Evolutionary conservation across 2,113 vertebrate genomes (phyloP).

Genomic region (Anoura caudifer): DNA sequence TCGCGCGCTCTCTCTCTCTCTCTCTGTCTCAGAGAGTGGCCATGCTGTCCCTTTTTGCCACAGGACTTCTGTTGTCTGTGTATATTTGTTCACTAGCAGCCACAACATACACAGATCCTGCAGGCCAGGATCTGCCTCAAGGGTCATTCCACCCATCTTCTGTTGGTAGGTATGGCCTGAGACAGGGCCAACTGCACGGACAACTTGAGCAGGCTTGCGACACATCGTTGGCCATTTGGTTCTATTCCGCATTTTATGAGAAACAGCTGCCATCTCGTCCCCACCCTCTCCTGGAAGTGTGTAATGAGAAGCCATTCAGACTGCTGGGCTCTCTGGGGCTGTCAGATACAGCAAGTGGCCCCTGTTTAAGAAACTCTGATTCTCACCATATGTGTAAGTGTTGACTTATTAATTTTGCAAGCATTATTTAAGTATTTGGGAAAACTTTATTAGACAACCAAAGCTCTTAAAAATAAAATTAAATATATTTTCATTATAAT

Average conservation of each 20-base stretch:
- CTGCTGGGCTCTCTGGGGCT: fast-evolving
- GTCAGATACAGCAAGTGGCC: not conserved
- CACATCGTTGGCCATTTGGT: not conserved
- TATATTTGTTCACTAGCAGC: too few relatives aligned
- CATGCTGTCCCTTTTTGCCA: too few relatives aligned
- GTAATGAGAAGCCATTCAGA: not conserved
- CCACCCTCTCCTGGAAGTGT: not conserved
- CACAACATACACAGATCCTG: too few relatives aligned
- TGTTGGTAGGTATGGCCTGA: not conserved
- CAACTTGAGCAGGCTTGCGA: not conserved
- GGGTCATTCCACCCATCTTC: not conserved
- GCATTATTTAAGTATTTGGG: not conserved
- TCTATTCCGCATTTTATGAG: not conserved
- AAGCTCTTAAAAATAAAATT: not conserved
- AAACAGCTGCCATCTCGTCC: not conserved
- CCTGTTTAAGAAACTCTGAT: not conserved
- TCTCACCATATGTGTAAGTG: not conserved
- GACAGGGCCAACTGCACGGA: too few relatives aligned
- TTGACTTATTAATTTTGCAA: not conserved
- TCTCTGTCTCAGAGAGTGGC: too few relatives aligned
- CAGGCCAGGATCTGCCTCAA: too few relatives aligned
- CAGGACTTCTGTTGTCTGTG: too few relatives aligned
- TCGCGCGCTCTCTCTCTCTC: too few relatives aligned
- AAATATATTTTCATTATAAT: not conserved
- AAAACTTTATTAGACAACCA: not conserved